Evolutionary conservation across 2,888 invertebrate species (phyloP).

Genomic region (Synergus laeviventris): DNA sequence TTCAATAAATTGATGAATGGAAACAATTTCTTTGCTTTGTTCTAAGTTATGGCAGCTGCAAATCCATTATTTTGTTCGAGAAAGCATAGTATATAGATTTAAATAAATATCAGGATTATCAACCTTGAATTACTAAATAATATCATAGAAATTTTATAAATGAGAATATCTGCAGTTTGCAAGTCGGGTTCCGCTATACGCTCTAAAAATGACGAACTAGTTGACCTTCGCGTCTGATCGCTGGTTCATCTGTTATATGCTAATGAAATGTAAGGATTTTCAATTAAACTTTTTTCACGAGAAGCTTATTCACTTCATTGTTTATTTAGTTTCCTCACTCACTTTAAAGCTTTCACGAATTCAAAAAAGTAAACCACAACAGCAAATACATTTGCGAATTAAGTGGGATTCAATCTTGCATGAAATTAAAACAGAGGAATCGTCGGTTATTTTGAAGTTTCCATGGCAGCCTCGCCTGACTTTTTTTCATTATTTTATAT

Average conservation of each 20-base stretch:
- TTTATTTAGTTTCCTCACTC: not conserved
- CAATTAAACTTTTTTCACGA: not conserved
- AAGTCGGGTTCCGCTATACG: constrained; percentile 34
- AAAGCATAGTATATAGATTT: not conserved
- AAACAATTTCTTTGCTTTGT: not conserved
- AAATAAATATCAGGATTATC: constrained; percentile 2
- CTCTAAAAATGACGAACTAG: constrained; percentile 27
- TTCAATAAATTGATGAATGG: constrained; percentile 7
- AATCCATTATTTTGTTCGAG: not conserved
- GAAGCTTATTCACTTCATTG: not conserved
- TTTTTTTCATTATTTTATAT: not conserved
- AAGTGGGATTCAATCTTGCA: constrained; percentile 8
- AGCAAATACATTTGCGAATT: not conserved
- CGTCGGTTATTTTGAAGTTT: not conserved
- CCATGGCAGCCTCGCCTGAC: not conserved
- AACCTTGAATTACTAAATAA: not conserved
- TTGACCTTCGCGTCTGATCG: constrained; percentile 34
- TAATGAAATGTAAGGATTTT: not conserved
- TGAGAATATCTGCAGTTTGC: constrained; percentile 19
- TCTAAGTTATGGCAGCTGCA: not conserved
- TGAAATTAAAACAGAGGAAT: not conserved
- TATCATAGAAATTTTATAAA: not conserved
- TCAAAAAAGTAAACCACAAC: not conserved
- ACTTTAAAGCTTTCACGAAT: not conserved
- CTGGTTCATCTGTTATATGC: constrained; percentile 18